Conservation (phyloP, 2,888 invertebrate genomes). For the Ischnus inquisitorius region DNA sequence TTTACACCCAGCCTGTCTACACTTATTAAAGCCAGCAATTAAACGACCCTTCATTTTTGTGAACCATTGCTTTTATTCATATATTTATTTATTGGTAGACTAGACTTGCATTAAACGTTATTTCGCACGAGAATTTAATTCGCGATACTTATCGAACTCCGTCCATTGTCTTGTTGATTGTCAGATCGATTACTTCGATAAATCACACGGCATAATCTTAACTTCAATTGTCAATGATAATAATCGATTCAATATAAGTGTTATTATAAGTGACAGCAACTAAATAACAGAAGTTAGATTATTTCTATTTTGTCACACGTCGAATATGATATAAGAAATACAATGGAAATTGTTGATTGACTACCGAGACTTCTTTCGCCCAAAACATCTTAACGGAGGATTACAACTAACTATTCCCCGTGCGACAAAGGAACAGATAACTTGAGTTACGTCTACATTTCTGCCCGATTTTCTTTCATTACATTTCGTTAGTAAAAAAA, state of each 20-base stretch:
- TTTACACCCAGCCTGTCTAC: constrained; percentile 5
- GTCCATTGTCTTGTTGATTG: constrained; percentile 60
- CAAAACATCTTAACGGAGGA: neutral
- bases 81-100: constrained; percentile 7
- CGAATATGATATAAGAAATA: no score
- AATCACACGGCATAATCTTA: neutral
- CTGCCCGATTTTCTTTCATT: neutral
- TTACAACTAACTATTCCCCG: neutral
- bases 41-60: constrained; percentile 42
- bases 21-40: neutral
- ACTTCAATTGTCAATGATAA: neutral
- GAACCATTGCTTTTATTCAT: constrained; percentile 13
- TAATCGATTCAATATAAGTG: neutral
- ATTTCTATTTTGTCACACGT: no score
- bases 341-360: no score
- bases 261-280: neutral
- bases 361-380: no score
- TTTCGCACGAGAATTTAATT: neutral
- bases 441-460: neutral
- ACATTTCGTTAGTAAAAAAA: neutral
- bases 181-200: constrained; percentile 8
- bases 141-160: constrained; percentile 69
- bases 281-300: no score
- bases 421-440: neutral
- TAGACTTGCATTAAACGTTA: neutral